Evolutionary conservation across 35 echinoderm and acorn worm species (phyloP), one percentile per base, ranked within the genome.

Genomic region (Anneissia japonica): DNA sequence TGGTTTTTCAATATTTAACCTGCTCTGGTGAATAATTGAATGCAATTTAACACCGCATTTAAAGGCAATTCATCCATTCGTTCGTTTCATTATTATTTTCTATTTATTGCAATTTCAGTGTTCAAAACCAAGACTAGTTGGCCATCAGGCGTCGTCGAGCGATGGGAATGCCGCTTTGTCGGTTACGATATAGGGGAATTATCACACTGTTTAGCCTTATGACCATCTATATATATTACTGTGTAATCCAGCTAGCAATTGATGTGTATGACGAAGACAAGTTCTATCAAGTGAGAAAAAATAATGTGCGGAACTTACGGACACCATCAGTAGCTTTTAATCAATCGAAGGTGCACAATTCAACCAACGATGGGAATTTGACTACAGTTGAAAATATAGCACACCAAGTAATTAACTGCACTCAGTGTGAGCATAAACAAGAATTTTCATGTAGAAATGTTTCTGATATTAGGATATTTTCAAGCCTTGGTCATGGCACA

Each of bases 401-500:
- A 64, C 7, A 2, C 5, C 7, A 64, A 23, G 26, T 64, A 19
- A 23, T 2, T 16, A 64, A 64, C 19, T 64, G 51, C 19, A 6
- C 51, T 12, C 11, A 9, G 2, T 23, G 1, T 9, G 1, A 64
- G 2, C 51, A 64, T 64, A 23, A 64, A 26, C 10, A 64, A 23
- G 51, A 64, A 26, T 23, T 64, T 1, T 12, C 51, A 16, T 81
- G 79, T 81, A 30, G 35, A 4, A 39, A 38, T 10, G 40, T 81
- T 26, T 30, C 35, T 26, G 12, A 40, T 21, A 81, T 81, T 30
- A 40, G 7, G 30, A 35, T 81, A 81, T 0, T 7, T 2, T 6
- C 23, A 1, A 30, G 4, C 6, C 29, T 99, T 4, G 96, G 96
- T 0, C 79, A 81, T 46, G 96, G 96, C 0, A 90, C 88, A 4